phyloP scores from a whole-genome alignment of 2,113 vertebrate species.

The Gila orcuttii region DNA sequence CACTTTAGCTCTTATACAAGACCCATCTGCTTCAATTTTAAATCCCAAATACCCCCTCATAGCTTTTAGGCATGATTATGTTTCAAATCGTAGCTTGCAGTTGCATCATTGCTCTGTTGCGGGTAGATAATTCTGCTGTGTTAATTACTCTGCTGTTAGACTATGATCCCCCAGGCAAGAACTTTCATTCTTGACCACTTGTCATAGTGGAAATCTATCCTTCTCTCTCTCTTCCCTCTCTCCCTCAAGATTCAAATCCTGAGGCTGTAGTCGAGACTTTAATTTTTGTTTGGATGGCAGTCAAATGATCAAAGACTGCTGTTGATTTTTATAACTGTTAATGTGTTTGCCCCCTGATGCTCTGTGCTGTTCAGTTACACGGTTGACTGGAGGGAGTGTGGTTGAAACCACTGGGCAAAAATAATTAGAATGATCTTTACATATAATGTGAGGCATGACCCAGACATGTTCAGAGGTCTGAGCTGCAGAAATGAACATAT shows the following conservation, averaged over 20 bases:
- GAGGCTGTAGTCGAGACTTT: conserved; percentile 1
- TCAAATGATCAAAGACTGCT: conserved; percentile 51
- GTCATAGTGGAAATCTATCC: conserved; percentile 34
- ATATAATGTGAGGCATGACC: conserved; percentile 43
- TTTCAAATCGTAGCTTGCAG: conserved; percentile 41
- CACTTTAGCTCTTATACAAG: neutral
- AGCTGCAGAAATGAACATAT: conserved; percentile 22
- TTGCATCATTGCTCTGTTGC: conserved; percentile 46
- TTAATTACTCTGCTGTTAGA: conserved; percentile 45
- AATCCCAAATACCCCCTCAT: conserved; percentile 12
- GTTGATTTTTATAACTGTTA: conserved; percentile 50
- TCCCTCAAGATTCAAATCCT: conserved; percentile 19
- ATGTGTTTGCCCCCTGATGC: conserved; percentile 39
- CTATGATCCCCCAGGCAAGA: conserved; percentile 8
- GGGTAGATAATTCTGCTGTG: conserved; percentile 32
- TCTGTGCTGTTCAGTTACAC: conserved; percentile 38
- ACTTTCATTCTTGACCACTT: conserved; percentile 40
- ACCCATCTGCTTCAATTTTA: neutral
- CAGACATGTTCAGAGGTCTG: conserved; percentile 16
- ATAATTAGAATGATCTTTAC: conserved; percentile 46
- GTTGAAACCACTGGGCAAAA: conserved; percentile 48
- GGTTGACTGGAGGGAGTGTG: conserved; percentile 44
- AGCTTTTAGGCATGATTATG: conserved; percentile 43
- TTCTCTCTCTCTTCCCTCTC: neutral
- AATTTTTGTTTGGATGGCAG: conserved; percentile 40